Base-by-base conservation (phyloP, 2,797 vertebrate species). In the Enteromius afrohamiltoni region DNA sequence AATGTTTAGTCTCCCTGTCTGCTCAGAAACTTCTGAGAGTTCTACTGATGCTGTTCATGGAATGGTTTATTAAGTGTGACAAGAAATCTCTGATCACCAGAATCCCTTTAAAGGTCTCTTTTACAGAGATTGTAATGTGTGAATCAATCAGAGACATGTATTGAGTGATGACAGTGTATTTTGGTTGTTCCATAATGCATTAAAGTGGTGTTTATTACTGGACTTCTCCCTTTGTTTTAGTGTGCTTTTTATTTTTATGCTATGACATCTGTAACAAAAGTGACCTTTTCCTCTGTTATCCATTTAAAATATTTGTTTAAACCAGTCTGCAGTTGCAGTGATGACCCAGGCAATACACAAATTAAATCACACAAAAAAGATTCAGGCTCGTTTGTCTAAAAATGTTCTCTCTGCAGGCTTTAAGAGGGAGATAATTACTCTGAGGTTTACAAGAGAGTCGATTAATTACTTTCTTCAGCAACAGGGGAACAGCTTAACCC, bases 401-500 rank as follows among this genome's bases (percentile, higher is more conserved):
- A 74, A 85, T 64, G 49, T 83, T 86, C 74, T 26, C 78, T 69
- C 26, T 29, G 45, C 75, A 65, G 31, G 67, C 68, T 73, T 23
- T 74, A 37, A 74, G 65, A 77, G 65, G n/a, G 19, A 60, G 60
- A 80, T 78, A 81, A 85, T 85, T 78, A 64, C 40, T 40, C 4
- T 34, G 40, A 49, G 60, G 11, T 3, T 26, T 31, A 49, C 9
- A 34, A 78, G 23, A 29, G 58, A 73, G 78, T 84, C 40, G 68
- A 21, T 13, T 86, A 83, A 89, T 86, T 82, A 64, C 75, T 79
- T 26, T 58, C 62, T 62, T 73, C 73, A 73, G 37, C 37, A 47
- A 45, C 37, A 42, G 40, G 60, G 53, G 77, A 83, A 82, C 55
- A 83, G 85, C 79, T 88, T 80, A 81, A 87, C 82, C 80, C 31